phyloP scores from a whole-genome alignment of 2,888 invertebrate species.

The Tridacna gigas region DNA sequence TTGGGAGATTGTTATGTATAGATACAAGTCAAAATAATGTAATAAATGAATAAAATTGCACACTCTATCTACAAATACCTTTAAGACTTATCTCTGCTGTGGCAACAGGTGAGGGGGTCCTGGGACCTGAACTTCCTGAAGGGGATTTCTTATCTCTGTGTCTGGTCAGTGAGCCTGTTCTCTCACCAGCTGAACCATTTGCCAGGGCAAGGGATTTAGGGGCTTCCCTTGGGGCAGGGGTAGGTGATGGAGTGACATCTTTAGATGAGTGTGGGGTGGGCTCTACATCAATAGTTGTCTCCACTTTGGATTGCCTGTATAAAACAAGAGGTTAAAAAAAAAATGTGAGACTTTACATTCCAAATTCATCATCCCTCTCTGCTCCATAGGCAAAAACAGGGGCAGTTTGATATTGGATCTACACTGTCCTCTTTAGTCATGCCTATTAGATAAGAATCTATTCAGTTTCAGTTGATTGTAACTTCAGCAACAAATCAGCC shows the following conservation, averaged over 20 bases:
- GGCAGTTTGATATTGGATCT: too few relatives aligned
- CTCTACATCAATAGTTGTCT: slow-evolving; percentile 62
- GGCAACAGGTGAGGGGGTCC: slow-evolving; percentile 43
- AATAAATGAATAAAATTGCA: too few relatives aligned
- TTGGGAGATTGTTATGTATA: too few relatives aligned
- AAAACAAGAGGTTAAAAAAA: not conserved
- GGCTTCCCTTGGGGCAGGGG: slow-evolving; percentile 43
- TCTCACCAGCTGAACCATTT: slow-evolving; percentile 37
- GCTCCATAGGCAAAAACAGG: too few relatives aligned
- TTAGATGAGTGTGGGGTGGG: slow-evolving; percentile 48
- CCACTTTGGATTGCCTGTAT: slow-evolving; percentile 31
- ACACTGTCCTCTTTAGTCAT: too few relatives aligned
- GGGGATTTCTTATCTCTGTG: slow-evolving; percentile 43
- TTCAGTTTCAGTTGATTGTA: too few relatives aligned
- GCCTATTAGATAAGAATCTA: too few relatives aligned
- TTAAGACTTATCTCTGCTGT: slow-evolving; percentile 19
- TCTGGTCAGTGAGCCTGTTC: slow-evolving; percentile 36
- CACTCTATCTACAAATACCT: too few relatives aligned
- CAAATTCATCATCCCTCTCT: too few relatives aligned
- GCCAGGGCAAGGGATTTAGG: slow-evolving; percentile 35
- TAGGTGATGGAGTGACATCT: slow-evolving; percentile 17
- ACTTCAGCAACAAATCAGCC: too few relatives aligned
- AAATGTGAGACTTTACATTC: too few relatives aligned
- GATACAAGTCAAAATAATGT: too few relatives aligned
- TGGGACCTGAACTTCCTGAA: slow-evolving; percentile 44